Evolutionary conservation across 1,140 invertebrate genomes (phyloP).

Genomic region (Drosophila watanabei): DNA sequence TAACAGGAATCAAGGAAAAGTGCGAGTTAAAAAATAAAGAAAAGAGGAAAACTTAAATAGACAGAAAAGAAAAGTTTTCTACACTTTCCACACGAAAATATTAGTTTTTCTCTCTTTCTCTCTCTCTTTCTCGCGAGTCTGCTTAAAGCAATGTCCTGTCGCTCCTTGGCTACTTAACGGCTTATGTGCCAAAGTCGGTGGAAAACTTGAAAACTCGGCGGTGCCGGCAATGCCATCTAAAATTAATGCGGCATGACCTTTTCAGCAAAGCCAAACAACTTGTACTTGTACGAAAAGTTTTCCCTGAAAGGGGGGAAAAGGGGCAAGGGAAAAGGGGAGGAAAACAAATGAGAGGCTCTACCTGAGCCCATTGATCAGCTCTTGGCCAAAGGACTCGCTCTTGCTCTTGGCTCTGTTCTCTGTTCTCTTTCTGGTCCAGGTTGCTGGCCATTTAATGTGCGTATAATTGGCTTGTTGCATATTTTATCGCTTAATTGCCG

Average conservation of each 20-base stretch:
- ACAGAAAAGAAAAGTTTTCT: constrained; percentile 13
- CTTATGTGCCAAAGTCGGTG: constrained; percentile 65
- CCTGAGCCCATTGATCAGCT: constrained; percentile 39
- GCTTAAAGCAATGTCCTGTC: constrained; percentile 11
- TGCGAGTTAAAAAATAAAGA: not conserved
- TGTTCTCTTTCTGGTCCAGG: constrained; percentile 2
- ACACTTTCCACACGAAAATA: constrained; percentile 12
- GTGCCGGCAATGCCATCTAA: constrained; percentile 68
- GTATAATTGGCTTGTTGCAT: constrained; percentile 78
- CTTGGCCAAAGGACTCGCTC: not conserved
- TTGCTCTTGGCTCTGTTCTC: not conserved
- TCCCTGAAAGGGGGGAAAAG: constrained; percentile 5
- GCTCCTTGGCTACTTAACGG: constrained; percentile 52
- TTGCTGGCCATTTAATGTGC: constrained; percentile 68
- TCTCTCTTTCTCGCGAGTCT: not conserved
- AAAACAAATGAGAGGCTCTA: constrained; percentile 25
- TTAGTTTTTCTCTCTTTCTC: constrained; percentile 5
- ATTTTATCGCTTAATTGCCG: constrained; percentile 76
- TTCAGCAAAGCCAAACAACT: constrained; percentile 57
- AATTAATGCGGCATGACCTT: constrained; percentile 71
- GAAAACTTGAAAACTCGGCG: constrained; percentile 54
- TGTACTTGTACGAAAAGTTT: constrained; percentile 69
- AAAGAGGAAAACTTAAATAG: constrained; percentile 6
- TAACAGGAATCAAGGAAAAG: constrained; percentile 7
- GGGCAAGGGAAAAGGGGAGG: not conserved